A percentile compares a stretch with the other conserved stretches of the same genome.
These are phyloP conservation scores for Tolmerus cingulatus DNA, from an alignment of 2,888 invertebrate species.

Conservation along the genomic window DNA sequence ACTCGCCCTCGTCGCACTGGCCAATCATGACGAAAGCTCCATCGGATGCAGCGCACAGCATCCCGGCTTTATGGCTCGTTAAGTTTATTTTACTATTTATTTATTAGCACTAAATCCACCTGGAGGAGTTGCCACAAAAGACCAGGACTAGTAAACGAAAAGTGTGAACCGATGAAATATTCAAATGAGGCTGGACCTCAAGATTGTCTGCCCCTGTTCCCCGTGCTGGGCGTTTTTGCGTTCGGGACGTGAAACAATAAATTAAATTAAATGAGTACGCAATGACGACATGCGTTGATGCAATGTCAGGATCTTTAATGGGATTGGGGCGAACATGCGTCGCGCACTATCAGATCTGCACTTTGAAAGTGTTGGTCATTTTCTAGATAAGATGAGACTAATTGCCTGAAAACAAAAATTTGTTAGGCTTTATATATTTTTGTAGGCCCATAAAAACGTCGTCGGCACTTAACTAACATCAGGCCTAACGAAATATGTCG, in stretches of 20 bases:
- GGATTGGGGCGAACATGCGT: not conserved
- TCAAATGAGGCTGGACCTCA: not conserved
- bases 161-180: not conserved
- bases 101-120: constrained; percentile 1
- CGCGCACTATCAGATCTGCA: not conserved
- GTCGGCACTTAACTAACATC: not conserved
- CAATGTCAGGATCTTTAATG: not conserved
- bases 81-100: not conserved
- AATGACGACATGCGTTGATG: not conserved
- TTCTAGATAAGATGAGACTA: not conserved
- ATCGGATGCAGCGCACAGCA: not conserved
- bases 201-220: not conserved
- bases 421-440: not conserved
- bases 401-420: not conserved
- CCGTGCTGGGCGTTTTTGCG: not conserved
- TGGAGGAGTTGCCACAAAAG: not conserved
- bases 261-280: not conserved
- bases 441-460: not conserved
- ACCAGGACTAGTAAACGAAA: not conserved
- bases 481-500: not conserved
- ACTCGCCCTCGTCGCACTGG: not conserved
- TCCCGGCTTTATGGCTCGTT: not conserved
- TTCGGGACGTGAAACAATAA: not conserved
- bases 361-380: not conserved
- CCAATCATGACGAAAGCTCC: constrained; percentile 4